A percentile compares a stretch with the other conserved stretches of the same genome.
These are phyloP conservation scores for Oryzias celebensis DNA, from an alignment of 2,113 vertebrate species.

Conservation along the genomic window DNA sequence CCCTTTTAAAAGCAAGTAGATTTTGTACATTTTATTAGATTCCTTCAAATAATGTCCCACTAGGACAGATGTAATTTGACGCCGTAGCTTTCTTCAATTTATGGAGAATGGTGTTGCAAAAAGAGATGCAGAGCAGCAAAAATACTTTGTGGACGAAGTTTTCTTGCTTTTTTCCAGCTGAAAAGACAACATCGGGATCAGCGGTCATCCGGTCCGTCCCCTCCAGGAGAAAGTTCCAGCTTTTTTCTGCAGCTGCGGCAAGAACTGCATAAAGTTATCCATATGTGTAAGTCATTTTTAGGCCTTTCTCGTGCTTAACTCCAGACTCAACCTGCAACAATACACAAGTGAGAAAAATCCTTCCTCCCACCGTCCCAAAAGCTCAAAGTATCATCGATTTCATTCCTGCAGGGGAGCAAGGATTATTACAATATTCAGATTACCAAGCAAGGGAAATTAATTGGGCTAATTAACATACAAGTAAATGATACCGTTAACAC, in stretches of 20 bases:
- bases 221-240: constrained; percentile 6
- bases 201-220: constrained; percentile 25
- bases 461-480: constrained; percentile 87
- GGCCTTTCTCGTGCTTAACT: neutral
- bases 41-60: no score
- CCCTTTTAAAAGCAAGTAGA: no score
- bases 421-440: constrained; percentile 85
- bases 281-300: no score
- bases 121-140: neutral
- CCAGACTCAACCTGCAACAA: constrained; percentile 10
- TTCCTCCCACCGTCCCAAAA: constrained; percentile 50
- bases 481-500: constrained; percentile 87
- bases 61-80: no score
- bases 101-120: no score
- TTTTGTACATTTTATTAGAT: no score
- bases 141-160: constrained; percentile 39
- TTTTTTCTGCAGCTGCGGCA: constrained; percentile 71
- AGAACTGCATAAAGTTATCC: constrained; percentile 47
- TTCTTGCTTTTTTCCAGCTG: constrained; percentile 22
- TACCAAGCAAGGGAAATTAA: constrained; percentile 82
- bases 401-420: constrained; percentile 78
- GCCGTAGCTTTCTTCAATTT: no score
- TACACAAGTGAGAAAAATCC: constrained; percentile 10
- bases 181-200: constrained; percentile 42
- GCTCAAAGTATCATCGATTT: constrained; percentile 63